phyloP scores from a whole-genome alignment of 2,797 vertebrate genomes.

The Mus minutoides region DNA sequence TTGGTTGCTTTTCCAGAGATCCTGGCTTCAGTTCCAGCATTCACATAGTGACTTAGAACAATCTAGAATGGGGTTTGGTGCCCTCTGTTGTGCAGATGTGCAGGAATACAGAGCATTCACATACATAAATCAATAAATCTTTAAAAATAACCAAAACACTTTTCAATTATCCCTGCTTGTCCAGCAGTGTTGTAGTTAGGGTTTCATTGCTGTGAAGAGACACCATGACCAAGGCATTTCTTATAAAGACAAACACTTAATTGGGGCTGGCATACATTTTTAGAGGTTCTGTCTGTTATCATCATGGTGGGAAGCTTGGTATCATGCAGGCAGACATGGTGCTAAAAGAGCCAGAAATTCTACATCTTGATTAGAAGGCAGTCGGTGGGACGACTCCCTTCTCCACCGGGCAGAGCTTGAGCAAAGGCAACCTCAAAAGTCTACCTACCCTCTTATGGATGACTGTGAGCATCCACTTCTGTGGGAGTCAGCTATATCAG shows the following conservation, averaged over 20 bases:
- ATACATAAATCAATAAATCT: background rate
- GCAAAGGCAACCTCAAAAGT: background rate
- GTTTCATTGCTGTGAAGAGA: background rate
- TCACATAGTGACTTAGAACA: background rate
- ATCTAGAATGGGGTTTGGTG: background rate
- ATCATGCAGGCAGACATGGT: background rate
- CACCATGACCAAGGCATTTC: background rate
- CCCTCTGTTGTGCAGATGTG: background rate
- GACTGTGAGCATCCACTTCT: too few relatives aligned
- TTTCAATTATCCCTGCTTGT: background rate
- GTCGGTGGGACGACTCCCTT: background rate
- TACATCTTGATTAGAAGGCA: background rate
- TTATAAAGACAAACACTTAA: background rate
- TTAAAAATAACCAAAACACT: background rate
- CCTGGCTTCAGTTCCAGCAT: background rate
- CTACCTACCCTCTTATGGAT: too few relatives aligned
- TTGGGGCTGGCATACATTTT: background rate
- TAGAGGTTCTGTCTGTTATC: background rate
- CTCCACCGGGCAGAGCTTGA: background rate
- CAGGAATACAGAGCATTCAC: background rate
- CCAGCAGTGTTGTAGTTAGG: background rate
- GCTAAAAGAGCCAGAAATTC: background rate
- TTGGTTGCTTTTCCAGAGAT: background rate
- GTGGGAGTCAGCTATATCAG: too few relatives aligned
- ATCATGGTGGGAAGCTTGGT: background rate